phyloP scores from a whole-genome alignment of 2,888 invertebrate species.

The Erynnis tages region DNA sequence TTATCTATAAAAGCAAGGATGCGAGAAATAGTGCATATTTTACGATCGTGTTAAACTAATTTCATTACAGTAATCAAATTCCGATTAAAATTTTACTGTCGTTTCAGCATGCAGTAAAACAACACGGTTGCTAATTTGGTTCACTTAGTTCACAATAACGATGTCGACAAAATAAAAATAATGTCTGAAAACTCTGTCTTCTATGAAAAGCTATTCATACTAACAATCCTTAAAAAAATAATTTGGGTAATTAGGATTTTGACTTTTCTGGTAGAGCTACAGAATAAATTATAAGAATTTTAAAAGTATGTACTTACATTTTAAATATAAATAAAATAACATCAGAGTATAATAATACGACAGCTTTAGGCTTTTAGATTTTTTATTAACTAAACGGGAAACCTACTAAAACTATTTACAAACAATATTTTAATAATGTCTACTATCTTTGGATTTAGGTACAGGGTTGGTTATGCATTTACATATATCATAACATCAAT shows the following conservation, averaged over 20 bases:
- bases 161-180: too few relatives aligned
- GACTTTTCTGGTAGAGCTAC: too few relatives aligned
- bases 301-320: background rate
- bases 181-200: background rate
- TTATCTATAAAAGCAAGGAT: background rate
- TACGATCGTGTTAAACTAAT: constrained; percentile 46
- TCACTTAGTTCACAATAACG: constrained; percentile 20
- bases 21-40: constrained; percentile 13
- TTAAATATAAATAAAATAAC: background rate
- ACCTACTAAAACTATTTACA: constrained; percentile 3
- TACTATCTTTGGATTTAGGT: background rate
- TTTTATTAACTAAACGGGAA: constrained; percentile 10
- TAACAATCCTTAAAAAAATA: too few relatives aligned
- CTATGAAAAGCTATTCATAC: too few relatives aligned
- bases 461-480: background rate
- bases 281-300: too few relatives aligned
- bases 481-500: background rate
- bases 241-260: too few relatives aligned
- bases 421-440: background rate
- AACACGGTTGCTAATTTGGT: constrained; percentile 58
- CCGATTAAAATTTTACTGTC: constrained; percentile 73
- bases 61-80: constrained; percentile 64
- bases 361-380: background rate
- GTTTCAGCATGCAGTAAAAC: constrained; percentile 70
- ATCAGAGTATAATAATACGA: background rate